Percentiles rank a stretch among this genome's conserved stretches.
These are phyloP conservation scores for Nothoprocta pentlandii DNA, from an alignment of 2,113 vertebrate species.

Conservation along the genomic window DNA sequence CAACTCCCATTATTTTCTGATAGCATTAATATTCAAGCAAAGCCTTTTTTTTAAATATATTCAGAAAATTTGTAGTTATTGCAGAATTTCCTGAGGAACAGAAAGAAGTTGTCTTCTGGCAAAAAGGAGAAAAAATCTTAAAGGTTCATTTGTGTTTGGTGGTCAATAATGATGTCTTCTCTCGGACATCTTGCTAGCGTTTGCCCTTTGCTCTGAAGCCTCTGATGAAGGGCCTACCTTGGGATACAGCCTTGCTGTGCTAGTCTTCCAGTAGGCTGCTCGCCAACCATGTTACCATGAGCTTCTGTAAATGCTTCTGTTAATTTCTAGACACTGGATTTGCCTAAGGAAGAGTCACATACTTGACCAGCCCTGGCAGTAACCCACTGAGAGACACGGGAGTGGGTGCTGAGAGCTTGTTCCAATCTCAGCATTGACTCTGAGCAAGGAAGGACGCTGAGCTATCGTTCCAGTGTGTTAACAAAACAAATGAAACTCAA, in stretches of 20 bases:
- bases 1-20: constrained; percentile 24
- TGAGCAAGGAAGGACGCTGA: background rate
- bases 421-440: background rate
- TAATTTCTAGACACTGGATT: background rate
- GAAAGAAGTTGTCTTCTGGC: background rate
- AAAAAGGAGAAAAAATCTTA: background rate
- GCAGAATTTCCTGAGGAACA: constrained; percentile 21
- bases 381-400: background rate
- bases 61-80: constrained; percentile 47
- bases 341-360: background rate
- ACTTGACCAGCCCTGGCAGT: background rate
- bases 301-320: background rate
- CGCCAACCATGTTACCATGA: background rate
- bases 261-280: background rate
- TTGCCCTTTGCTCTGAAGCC: background rate
- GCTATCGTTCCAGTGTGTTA: background rate
- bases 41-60: constrained; percentile 34
- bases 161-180: background rate
- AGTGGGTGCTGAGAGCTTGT: background rate
- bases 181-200: background rate
- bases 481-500: background rate
- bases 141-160: background rate
- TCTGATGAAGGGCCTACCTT: background rate
- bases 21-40: constrained; percentile 54
- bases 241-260: too few relatives aligned